Base-by-base conservation (phyloP, 2,888 invertebrate species). In the Hypomecis punctinalis region DNA sequence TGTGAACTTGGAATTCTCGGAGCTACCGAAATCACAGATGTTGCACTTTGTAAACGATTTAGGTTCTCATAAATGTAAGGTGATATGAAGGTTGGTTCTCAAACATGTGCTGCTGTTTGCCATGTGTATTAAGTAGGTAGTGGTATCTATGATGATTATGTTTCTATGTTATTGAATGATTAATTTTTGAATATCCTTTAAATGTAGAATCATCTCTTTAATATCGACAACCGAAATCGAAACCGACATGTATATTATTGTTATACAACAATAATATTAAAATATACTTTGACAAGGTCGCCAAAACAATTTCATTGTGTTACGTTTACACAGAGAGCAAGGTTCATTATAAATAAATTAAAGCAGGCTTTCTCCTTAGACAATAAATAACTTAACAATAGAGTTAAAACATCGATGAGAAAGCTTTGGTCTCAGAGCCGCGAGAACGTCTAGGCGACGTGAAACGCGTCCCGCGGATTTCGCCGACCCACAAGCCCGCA, bases 401-500 rank as follows among this genome's bases (percentile, higher is more conserved):
- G 76, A 79, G 77, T 77, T 76, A 72, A n/a, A 78, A 76, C 73
- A 70, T 76, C 75, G 71, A 76, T 80, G 83, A 82, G 87, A 88
- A 86, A 85, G 83, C 83, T 79, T 70, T 79, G 76, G 77, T 83
- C 81, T 70, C 82, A 74, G 72, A 78, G 75, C 70, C 67, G 73
- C 76, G 73, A 79, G 76, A 77, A 75, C 70, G 72, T 73, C 76
- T 78, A 74, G 74, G 70, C 73, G 36, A 76, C 76, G 76, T 73
- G 81, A 80, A 82, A 82, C 76, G 80, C 74, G 76, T 80, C 79
- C 79, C 80, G 79, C 76, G 58, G 82, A 83, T 86, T 85, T 86
- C 85, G 82, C 88, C 80, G 86, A 86, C 86, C 83, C 79, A 87
- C 83, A 79, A 82, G 76, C 23, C 69, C 72, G 59, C 69, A 68